Evolutionary conservation across 2,797 vertebrate species (phyloP).

Genomic region (Tinamus major): DNA sequence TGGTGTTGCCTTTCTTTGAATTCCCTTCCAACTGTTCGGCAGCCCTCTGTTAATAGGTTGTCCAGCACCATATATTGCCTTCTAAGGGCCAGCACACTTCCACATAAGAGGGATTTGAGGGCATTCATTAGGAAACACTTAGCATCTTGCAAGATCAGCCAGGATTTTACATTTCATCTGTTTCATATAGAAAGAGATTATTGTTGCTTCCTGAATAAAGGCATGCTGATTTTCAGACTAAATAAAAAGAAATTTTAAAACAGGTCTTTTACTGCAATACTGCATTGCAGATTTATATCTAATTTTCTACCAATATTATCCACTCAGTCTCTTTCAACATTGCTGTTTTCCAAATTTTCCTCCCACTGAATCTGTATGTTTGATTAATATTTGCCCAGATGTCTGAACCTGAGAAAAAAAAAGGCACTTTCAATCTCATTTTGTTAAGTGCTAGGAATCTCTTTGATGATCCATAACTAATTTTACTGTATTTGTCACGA

Average conservation of each 20-base stretch:
- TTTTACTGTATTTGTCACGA: constrained; percentile 67
- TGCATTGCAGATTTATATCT: background rate
- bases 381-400: constrained; percentile 72
- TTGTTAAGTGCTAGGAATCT: constrained; percentile 55
- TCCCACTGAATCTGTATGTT: constrained; percentile 39
- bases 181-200: background rate
- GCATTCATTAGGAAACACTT: background rate
- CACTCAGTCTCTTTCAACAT: constrained; percentile 27
- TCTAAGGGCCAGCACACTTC: background rate
- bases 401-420: constrained; percentile 50
- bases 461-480: constrained; percentile 74
- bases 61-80: background rate
- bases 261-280: background rate
- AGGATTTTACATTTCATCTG: background rate
- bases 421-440: constrained; percentile 52
- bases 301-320: constrained; percentile 39
- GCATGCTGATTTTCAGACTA: background rate
- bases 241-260: background rate
- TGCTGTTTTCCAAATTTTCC: constrained; percentile 43
- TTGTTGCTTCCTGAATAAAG: background rate
- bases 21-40: background rate
- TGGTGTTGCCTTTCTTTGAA: background rate
- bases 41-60: background rate
- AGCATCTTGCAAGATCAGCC: background rate
- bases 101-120: background rate